Evolutionary conservation across 2,888 invertebrate species (phyloP).

Genomic region (Drosophila quasianomalipes): DNA sequence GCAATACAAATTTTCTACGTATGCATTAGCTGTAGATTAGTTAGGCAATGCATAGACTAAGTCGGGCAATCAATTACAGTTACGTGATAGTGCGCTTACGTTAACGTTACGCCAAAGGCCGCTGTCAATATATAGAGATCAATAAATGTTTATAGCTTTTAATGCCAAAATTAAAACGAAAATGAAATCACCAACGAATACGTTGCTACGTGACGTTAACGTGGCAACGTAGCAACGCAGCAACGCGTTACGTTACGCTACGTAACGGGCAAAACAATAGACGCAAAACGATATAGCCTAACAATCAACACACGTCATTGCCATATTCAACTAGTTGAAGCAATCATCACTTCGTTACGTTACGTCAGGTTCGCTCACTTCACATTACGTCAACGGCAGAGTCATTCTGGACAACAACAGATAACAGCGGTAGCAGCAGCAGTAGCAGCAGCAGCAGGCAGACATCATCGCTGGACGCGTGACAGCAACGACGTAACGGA

Average conservation of each 20-base stretch:
- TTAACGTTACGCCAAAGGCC: constrained; percentile 57
- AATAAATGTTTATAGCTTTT: constrained; percentile 83
- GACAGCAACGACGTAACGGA: constrained; percentile 73
- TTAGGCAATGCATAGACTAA: constrained; percentile 65
- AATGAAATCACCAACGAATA: constrained; percentile 82
- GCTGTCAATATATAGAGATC: constrained; percentile 60
- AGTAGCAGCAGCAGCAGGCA: constrained; percentile 18
- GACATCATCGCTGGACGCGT: constrained; percentile 33
- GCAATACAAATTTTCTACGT: constrained; percentile 64
- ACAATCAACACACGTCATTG: constrained; percentile 51
- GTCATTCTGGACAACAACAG: constrained; percentile 21
- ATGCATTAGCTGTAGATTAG: constrained; percentile 51
- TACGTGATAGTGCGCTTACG: constrained; percentile 55
- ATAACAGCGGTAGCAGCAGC: constrained; percentile 5
- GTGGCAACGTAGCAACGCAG: constrained; percentile 66
- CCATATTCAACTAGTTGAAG: constrained; percentile 34
- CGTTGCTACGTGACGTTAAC: constrained; percentile 67
- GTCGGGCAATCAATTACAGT: constrained; percentile 35
- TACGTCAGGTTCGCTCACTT: constrained; percentile 40
- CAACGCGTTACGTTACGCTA: constrained; percentile 60
- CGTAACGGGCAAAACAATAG: constrained; percentile 45
- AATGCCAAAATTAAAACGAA: constrained; percentile 83
- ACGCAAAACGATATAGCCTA: constrained; percentile 28
- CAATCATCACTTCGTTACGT: constrained; percentile 11
- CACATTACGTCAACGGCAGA: constrained; percentile 68